phyloP scores from a whole-genome alignment of 2,888 invertebrate species.

The Limenitis camilla region DNA sequence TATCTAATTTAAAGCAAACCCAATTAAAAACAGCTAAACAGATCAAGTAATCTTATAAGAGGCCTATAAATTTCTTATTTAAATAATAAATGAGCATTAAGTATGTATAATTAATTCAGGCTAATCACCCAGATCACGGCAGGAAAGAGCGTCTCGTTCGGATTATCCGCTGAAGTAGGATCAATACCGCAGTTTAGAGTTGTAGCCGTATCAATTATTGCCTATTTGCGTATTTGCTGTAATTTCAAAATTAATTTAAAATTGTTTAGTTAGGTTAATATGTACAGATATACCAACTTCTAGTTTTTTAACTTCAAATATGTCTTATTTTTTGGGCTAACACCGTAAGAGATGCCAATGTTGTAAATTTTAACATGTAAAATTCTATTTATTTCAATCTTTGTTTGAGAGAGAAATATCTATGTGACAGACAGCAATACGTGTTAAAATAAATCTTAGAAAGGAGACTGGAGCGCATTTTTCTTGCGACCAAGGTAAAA shows the following conservation, averaged over 20 bases:
- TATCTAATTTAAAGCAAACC: not conserved
- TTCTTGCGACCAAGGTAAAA: no score
- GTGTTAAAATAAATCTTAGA: no score
- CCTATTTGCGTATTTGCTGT: conserved; percentile 10
- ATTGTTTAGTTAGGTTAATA: no score
- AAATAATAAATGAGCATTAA: conserved; percentile 29
- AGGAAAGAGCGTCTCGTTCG: conserved; percentile 34
- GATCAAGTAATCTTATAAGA: conserved; percentile 17
- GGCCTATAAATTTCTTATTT: conserved; percentile 24
- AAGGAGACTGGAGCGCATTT: no score
- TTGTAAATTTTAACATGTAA: no score
- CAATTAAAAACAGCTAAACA: not conserved
- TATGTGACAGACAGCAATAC: no score
- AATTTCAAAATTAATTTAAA: not conserved
- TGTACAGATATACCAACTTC: no score
- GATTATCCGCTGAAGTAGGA: conserved; percentile 35
- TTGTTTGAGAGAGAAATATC: no score
- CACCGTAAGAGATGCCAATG: no score
- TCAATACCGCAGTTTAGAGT: conserved; percentile 37
- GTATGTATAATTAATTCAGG: conserved; percentile 43
- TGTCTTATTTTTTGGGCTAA: no score
- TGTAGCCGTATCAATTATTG: conserved; percentile 36
- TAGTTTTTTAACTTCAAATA: no score
- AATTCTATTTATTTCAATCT: no score
- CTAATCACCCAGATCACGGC: conserved; percentile 42